These are phyloP conservation scores for Cryptoblepharus egeriae DNA, from an alignment of 2,797 vertebrate genomes.

Conservation along the genomic window DNA sequence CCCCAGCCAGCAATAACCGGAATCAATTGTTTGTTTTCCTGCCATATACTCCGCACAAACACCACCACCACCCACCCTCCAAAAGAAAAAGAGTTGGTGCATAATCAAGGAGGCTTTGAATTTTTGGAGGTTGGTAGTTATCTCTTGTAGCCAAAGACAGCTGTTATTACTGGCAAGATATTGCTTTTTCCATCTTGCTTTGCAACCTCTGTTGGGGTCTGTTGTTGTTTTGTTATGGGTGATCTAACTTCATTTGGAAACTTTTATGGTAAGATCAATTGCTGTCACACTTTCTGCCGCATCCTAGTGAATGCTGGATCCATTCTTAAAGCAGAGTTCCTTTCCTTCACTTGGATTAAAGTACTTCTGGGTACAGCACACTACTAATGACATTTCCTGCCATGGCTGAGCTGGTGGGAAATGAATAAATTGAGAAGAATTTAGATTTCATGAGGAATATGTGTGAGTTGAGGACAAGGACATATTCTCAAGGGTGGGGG, in stretches of 20 bases:
- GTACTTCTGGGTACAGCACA: background rate
- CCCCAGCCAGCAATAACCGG: constrained; percentile 15
- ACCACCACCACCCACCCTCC: background rate
- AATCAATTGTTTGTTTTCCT: background rate
- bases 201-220: background rate
- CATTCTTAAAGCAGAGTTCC: constrained; percentile 15
- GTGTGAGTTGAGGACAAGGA: background rate
- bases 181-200: constrained; percentile 30
- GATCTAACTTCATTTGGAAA: constrained; percentile 31
- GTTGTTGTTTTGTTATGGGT: background rate
- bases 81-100: constrained; percentile 28
- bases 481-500: background rate
- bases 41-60: background rate
- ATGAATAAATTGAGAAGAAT: background rate
- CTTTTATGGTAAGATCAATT: constrained; percentile 21
- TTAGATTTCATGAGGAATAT: background rate
- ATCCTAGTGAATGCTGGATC: background rate
- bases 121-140: background rate
- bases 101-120: background rate
- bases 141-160: constrained; percentile 17
- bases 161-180: constrained; percentile 17
- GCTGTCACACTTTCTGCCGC: background rate
- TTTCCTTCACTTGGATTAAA: constrained; percentile 29
- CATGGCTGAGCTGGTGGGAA: constrained; percentile 7
- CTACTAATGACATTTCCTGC: background rate